Evolutionary conservation across 2,797 vertebrate species (phyloP).

Genomic region (Gallinago stenura): DNA sequence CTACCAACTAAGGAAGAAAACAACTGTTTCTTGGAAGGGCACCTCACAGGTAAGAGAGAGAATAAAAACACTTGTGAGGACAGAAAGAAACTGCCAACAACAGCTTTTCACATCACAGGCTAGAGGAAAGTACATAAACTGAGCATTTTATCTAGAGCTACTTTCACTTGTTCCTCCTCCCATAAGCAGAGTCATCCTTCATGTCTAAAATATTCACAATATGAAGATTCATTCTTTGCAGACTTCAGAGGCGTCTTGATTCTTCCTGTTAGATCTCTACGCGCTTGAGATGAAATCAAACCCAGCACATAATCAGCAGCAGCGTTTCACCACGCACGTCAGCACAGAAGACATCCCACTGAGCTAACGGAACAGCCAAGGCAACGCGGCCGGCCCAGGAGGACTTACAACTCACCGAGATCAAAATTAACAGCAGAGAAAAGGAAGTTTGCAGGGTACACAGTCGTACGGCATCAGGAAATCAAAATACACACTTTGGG

Average conservation of each 20-base stretch:
- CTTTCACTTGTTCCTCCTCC: background rate
- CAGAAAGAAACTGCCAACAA: background rate
- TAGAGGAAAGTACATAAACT: background rate
- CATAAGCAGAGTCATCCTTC: background rate
- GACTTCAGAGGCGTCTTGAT: slow-evolving; percentile 1
- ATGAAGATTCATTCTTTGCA: background rate
- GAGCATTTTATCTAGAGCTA: background rate
- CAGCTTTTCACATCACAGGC: background rate
- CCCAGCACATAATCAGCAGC: background rate
- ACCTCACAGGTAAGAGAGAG: background rate
- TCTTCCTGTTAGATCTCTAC: background rate
- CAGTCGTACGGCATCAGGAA: background rate
- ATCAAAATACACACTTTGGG: background rate
- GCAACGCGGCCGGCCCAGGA: background rate
- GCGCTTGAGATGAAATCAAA: background rate
- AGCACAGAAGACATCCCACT: background rate
- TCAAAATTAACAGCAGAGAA: background rate
- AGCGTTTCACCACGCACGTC: background rate
- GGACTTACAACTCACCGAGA: background rate
- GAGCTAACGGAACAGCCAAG: background rate
- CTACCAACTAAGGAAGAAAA: background rate
- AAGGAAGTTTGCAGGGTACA: background rate
- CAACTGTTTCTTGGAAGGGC: background rate
- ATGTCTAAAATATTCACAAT: background rate
- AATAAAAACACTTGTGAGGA: background rate